Percentiles rank a stretch among this genome's conserved stretches.
Conservation (phyloP, 1,140 invertebrate genomes). For the Hermetia illucens region DNA sequence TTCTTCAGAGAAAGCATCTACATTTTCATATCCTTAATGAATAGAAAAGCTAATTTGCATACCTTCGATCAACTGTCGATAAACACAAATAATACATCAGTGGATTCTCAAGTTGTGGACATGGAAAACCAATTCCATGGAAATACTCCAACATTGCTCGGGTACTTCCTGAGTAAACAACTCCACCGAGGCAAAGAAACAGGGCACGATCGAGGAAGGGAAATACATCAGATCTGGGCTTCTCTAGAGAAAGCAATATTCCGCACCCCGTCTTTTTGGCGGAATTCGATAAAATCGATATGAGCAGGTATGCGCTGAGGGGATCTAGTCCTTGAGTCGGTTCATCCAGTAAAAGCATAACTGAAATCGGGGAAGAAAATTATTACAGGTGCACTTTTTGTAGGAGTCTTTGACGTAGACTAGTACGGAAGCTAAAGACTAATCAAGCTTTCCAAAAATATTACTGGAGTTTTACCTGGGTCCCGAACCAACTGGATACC, state of each 20-base stretch:
- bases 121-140: constrained; percentile 79
- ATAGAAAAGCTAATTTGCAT: constrained; percentile 17
- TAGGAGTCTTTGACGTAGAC: no score
- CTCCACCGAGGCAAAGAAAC: constrained; percentile 75
- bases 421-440: no score
- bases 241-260: constrained; percentile 81
- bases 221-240: constrained; percentile 83
- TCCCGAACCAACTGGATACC: constrained; percentile 80
- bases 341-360: constrained; percentile 74
- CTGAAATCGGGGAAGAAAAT: constrained; percentile 32
- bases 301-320: constrained; percentile 78
- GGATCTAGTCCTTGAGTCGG: constrained; percentile 84
- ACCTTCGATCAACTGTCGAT: constrained; percentile 79
- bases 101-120: constrained; percentile 82
- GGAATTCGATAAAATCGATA: constrained; percentile 83
- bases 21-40: neutral
- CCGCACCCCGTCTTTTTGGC: constrained; percentile 81
- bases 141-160: constrained; percentile 84
- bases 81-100: constrained; percentile 88
- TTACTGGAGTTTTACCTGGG: no score
- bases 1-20: constrained; percentile 1
- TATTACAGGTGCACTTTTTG: no score
- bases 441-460: no score
- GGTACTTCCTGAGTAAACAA: constrained; percentile 82
- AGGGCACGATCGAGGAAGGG: constrained; percentile 67